Evolutionary conservation across 2,113 vertebrate genomes (phyloP).

Genomic region (Lepidothrix coronata): DNA sequence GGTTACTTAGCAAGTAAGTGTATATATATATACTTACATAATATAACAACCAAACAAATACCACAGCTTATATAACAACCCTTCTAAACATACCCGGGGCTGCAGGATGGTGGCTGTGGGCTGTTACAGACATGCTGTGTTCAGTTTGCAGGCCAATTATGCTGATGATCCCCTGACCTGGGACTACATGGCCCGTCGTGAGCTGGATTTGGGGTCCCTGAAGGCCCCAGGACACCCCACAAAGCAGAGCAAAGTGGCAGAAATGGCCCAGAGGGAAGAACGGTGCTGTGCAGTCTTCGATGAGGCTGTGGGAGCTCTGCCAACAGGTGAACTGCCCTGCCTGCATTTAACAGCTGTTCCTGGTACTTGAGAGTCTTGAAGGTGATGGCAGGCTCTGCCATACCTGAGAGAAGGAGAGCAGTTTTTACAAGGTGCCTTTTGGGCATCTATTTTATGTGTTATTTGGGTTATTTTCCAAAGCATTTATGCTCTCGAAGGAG

Average conservation of each 20-base stretch:
- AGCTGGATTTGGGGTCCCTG: conserved; percentile 75
- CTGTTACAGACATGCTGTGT: background rate
- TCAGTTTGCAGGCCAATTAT: conserved; percentile 83
- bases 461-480: background rate
- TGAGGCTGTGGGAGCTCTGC: conserved; percentile 81
- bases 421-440: background rate
- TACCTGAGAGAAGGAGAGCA: background rate
- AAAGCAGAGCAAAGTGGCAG: conserved; percentile 77
- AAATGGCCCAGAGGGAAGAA: conserved; percentile 80
- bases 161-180: conserved; percentile 83
- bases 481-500: background rate
- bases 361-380: background rate
- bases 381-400: background rate
- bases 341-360: background rate
- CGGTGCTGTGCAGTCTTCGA: conserved; percentile 88
- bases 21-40: no score
- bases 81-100: background rate
- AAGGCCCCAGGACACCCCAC: conserved; percentile 51
- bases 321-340: conserved; percentile 78
- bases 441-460: background rate
- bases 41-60: no score
- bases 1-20: background rate
- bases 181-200: conserved; percentile 89
- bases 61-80: background rate
- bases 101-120: background rate